phyloP scores from a whole-genome alignment of 2,888 invertebrate genomes.

The Colletes collaris region DNA sequence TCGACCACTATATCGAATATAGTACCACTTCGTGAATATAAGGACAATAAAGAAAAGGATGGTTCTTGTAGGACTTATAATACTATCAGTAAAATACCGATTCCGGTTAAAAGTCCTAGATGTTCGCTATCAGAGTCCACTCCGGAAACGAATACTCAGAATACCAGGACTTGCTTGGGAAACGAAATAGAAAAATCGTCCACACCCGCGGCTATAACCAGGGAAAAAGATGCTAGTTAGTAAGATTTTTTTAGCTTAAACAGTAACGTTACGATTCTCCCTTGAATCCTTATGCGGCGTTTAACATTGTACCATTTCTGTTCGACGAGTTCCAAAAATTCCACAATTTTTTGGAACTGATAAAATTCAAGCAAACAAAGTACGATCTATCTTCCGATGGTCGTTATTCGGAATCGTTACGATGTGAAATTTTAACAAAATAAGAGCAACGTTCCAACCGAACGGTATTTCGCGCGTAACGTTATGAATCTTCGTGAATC shows the following conservation, averaged over 20 bases:
- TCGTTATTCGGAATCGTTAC: background rate
- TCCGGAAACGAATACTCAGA: conserved; percentile 77
- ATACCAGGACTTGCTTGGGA: conserved; percentile 74
- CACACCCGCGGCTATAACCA: conserved; percentile 64
- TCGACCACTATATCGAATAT: conserved; percentile 71
- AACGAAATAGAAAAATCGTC: conserved; percentile 75
- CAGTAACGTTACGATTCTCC: conserved; percentile 29
- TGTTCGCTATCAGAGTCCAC: conserved; percentile 80
- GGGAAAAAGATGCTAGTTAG: conserved; percentile 80
- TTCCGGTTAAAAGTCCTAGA: conserved; percentile 84
- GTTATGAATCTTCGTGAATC: background rate
- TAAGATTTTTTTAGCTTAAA: conserved; percentile 57
- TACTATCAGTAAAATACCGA: conserved; percentile 87
- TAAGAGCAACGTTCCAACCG: background rate
- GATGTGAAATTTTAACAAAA: background rate
- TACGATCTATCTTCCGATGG: background rate
- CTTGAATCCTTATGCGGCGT: conserved; percentile 25
- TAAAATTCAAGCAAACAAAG: background rate
- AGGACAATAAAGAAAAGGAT: conserved; percentile 75
- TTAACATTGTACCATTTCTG: conserved; percentile 8
- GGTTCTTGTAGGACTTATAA: conserved; percentile 81
- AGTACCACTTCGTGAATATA: conserved; percentile 73
- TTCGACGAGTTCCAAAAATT: conserved; percentile 1
- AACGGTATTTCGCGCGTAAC: background rate
- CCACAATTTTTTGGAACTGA: background rate